phyloP scores from a whole-genome alignment of 2,888 invertebrate genomes.

The Drosophila melanosoma region DNA sequence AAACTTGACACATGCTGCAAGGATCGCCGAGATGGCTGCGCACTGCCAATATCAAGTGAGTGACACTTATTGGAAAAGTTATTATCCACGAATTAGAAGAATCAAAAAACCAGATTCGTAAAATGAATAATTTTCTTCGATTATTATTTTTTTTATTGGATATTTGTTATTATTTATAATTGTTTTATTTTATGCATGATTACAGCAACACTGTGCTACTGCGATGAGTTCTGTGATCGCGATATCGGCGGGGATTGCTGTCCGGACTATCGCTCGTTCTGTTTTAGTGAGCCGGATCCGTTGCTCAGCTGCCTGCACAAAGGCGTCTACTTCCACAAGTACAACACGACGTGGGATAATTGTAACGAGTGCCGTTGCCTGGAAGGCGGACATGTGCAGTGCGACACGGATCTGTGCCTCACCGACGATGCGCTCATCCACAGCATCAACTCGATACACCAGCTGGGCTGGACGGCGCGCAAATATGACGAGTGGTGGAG shows the following conservation, averaged over 20 bases:
- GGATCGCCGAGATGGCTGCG: slow-evolving; percentile 92
- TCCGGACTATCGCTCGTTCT: slow-evolving; percentile 93
- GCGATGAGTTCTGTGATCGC: slow-evolving; percentile 96
- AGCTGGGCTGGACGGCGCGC: slow-evolving; percentile 90
- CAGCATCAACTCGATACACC: slow-evolving; percentile 87
- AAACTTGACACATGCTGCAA: slow-evolving; percentile 88
- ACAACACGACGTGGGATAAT: slow-evolving; percentile 86
- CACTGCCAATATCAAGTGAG: slow-evolving; percentile 90
- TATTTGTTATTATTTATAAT: not conserved
- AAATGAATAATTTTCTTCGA: not conserved
- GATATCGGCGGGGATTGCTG: slow-evolving; percentile 92
- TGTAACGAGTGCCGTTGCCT: slow-evolving; percentile 91
- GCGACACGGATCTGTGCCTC: slow-evolving; percentile 91
- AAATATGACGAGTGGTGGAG: slow-evolving; percentile 95
- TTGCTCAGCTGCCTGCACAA: slow-evolving; percentile 85
- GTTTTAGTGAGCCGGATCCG: slow-evolving; percentile 86
- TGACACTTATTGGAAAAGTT: not conserved
- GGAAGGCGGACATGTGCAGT: slow-evolving; percentile 84
- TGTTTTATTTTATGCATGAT: not conserved
- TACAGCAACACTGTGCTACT: slow-evolving; percentile 94
- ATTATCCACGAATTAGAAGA: not conserved
- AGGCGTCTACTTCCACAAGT: slow-evolving; percentile 86
- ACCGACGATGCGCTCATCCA: slow-evolving; percentile 89
- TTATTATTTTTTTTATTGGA: not conserved
- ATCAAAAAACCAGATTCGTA: not conserved